Evolutionary conservation across 92 coral and sea anemone species (phyloP).

Genomic region (Porites lobata): DNA sequence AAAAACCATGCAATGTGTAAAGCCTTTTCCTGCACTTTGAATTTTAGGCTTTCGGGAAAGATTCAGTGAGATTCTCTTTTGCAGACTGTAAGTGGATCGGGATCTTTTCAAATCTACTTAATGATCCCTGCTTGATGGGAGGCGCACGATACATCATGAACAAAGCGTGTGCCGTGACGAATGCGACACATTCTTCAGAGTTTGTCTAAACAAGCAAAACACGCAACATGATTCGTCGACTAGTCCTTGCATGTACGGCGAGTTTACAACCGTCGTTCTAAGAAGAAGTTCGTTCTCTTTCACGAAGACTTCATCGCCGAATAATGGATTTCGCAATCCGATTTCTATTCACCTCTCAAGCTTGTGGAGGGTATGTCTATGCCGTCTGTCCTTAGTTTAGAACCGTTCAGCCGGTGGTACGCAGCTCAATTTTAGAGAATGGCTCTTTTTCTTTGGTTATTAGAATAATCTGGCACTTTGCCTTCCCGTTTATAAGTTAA

Average conservation of each 20-base stretch:
- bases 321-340: conserved; percentile 85
- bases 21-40: conserved; percentile 35
- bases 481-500: no score
- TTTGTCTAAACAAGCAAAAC: conserved; percentile 90
- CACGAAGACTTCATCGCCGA: conserved; percentile 69
- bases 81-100: conserved; percentile 89
- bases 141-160: conserved; percentile 91
- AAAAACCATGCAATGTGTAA: conserved; percentile 71
- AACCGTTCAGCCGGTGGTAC: no score
- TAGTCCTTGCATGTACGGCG: conserved; percentile 90
- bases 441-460: no score
- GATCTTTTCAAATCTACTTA: conserved; percentile 91
- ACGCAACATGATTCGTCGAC: conserved; percentile 69
- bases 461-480: no score
- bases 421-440: no score
- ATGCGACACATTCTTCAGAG: conserved; percentile 95
- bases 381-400: no score
- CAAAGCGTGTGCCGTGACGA: conserved; percentile 82
- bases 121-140: conserved; percentile 99
- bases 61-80: conserved; percentile 19
- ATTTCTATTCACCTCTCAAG: conserved; percentile 91
- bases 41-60: conserved; percentile 13
- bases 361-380: conserved; percentile 95
- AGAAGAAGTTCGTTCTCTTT: conserved; percentile 90
- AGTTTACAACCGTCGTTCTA: conserved; percentile 84